Evolutionary conservation across 2,797 vertebrate genomes (phyloP).

Genomic region (Gymnoscopelus braueri): DNA sequence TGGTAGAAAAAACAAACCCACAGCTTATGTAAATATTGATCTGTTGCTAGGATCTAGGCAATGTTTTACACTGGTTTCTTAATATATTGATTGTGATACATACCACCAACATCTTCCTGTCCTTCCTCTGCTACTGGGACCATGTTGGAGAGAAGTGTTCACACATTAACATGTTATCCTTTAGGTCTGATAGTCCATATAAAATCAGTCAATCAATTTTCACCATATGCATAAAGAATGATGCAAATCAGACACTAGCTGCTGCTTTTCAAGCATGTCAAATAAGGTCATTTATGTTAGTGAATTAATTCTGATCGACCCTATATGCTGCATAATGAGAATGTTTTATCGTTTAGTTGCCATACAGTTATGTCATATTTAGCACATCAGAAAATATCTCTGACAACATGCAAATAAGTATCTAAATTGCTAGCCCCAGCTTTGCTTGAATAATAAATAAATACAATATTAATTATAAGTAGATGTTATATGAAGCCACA

Average conservation of each 20-base stretch:
- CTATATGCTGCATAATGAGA: conserved; percentile 16
- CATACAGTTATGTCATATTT: no score
- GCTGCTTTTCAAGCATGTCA: background rate
- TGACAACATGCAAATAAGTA: conserved; percentile 19
- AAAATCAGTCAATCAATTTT: background rate
- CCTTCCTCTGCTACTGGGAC: conserved; percentile 7
- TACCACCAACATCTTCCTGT: conserved; percentile 41
- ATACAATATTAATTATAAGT: no score
- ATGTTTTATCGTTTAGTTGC: no score
- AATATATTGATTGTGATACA: conserved; percentile 44
- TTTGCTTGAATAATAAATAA: conserved; percentile 10
- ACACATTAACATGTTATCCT: no score
- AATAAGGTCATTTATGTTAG: background rate
- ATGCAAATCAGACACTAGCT: conserved; percentile 29
- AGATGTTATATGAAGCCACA: conserved; percentile 14
- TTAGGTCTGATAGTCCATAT: no score
- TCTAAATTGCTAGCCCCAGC: conserved; percentile 21
- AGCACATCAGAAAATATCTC: background rate
- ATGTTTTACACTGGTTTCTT: background rate
- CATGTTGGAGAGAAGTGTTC: no score
- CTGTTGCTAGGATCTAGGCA: background rate
- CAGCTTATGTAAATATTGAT: background rate
- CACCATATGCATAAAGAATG: conserved; percentile 4
- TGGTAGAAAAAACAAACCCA: conserved; percentile 29
- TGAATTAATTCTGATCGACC: conserved; percentile 5